Conservation (phyloP, 2,888 invertebrate genomes). For the Athalia cordata region DNA sequence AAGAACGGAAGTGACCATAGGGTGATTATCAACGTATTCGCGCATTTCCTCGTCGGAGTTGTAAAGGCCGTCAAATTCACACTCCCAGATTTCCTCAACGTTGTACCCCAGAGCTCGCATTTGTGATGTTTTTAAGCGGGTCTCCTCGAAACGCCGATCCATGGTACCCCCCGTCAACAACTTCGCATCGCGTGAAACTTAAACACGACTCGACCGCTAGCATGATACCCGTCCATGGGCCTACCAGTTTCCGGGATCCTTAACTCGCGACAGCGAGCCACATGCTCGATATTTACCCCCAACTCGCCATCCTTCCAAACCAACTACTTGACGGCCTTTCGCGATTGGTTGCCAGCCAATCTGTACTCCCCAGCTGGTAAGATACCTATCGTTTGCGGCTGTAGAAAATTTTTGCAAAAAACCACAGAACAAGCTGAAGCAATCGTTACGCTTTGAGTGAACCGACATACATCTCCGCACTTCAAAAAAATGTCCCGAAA, state of each 20-base stretch:
- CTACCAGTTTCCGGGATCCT: slow-evolving; percentile 19
- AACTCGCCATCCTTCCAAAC: slow-evolving; percentile 39
- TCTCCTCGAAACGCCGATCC: neutral
- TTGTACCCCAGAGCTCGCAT: neutral
- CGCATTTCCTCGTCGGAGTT: neutral
- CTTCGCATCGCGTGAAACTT: slow-evolving; percentile 42
- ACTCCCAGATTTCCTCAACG: no score
- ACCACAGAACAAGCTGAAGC: slow-evolving; percentile 40
- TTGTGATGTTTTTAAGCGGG: neutral
- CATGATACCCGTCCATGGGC: slow-evolving; percentile 46
- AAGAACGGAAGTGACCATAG: slow-evolving; percentile 44
- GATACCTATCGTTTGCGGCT: slow-evolving; percentile 45
- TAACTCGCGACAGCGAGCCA: slow-evolving; percentile 38
- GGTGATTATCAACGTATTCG: neutral
- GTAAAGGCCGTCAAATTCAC: no score
- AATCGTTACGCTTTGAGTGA: slow-evolving; percentile 56
- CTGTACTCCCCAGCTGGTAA: slow-evolving; percentile 43
- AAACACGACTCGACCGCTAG: slow-evolving; percentile 8
- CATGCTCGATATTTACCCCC: slow-evolving; percentile 37
- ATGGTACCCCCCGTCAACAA: neutral
- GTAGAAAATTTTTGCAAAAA: slow-evolving; percentile 41
- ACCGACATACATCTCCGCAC: slow-evolving; percentile 56
- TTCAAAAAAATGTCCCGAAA: slow-evolving; percentile 56
- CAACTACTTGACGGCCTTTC: slow-evolving; percentile 41
- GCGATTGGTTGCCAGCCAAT: slow-evolving; percentile 45